Conservation (phyloP, 2,888 invertebrate species). For the Aporophyla nigra region DNA sequence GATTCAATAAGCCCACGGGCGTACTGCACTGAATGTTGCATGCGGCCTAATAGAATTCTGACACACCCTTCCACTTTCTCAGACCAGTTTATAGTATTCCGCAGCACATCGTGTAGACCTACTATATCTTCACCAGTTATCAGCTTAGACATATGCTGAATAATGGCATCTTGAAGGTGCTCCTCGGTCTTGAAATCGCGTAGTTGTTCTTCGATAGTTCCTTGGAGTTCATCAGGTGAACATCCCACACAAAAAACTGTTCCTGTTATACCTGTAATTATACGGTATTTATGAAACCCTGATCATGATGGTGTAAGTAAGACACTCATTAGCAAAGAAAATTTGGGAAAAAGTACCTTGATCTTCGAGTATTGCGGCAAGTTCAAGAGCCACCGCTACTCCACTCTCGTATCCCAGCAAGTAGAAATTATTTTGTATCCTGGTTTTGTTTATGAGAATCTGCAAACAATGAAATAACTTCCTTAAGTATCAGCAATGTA, state of each 20-base stretch:
- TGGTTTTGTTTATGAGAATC: conserved; percentile 68
- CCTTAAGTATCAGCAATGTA: too few species aligned
- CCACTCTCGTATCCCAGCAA: conserved; percentile 78
- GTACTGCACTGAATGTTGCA: conserved; percentile 76
- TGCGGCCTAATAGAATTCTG: conserved; percentile 66
- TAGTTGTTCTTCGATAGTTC: neutral
- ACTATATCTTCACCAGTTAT: conserved; percentile 34
- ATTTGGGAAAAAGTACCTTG: conserved; percentile 65
- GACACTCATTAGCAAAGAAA: neutral
- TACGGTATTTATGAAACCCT: neutral
- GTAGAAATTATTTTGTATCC: conserved; percentile 68
- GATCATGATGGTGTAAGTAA: neutral
- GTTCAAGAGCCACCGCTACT: conserved; percentile 73
- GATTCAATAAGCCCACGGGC: conserved; percentile 70
- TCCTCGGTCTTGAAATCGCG: conserved; percentile 4
- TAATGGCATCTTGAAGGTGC: conserved; percentile 11
- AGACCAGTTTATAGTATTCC: conserved; percentile 31
- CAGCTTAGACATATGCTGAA: conserved; percentile 42
- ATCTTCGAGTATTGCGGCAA: conserved; percentile 75
- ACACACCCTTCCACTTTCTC: conserved; percentile 62
- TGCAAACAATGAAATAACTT: conserved; percentile 48
- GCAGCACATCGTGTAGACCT: conserved; percentile 28
- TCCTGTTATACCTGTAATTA: conserved; percentile 18
- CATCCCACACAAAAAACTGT: conserved; percentile 31
- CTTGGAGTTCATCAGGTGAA: conserved; percentile 10